phyloP scores from a whole-genome alignment of 2,888 invertebrate genomes.

The Drosophila putrida region DNA sequence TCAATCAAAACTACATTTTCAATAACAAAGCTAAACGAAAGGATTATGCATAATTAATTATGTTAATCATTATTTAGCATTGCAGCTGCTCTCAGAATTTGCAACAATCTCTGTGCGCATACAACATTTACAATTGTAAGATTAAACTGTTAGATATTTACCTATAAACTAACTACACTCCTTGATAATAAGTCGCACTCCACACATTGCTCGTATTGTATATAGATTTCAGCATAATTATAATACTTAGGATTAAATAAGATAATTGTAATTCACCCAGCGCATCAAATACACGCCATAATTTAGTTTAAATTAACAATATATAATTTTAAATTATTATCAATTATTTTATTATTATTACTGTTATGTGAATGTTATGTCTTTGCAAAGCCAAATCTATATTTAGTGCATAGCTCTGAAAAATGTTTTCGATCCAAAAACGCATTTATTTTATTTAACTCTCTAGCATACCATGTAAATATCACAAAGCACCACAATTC shows the following conservation, averaged over 20 bases:
- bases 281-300: slow-evolving; percentile 71
- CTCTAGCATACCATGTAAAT: slow-evolving; percentile 61
- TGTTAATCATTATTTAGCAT: slow-evolving; percentile 3
- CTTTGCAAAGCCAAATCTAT: slow-evolving; percentile 76
- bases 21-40: slow-evolving; percentile 4
- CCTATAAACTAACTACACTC: slow-evolving; percentile 35
- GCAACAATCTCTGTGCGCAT: slow-evolving; percentile 51
- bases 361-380: slow-evolving; percentile 50
- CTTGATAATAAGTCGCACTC: slow-evolving; percentile 43
- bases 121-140: slow-evolving; percentile 16
- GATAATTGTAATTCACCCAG: slow-evolving; percentile 39
- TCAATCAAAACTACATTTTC: slow-evolving; percentile 40
- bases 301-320: slow-evolving; percentile 41
- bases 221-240: slow-evolving; percentile 48
- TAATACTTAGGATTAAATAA: slow-evolving; percentile 9
- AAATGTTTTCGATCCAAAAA: slow-evolving; percentile 55
- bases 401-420: slow-evolving; percentile 58
- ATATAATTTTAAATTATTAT: slow-evolving; percentile 15
- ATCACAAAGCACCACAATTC: slow-evolving; percentile 29
- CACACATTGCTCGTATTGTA: slow-evolving; percentile 51
- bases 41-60: slow-evolving; percentile 8
- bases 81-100: slow-evolving; percentile 44
- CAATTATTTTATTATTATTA: slow-evolving; percentile 30
- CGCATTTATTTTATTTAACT: slow-evolving; percentile 73
- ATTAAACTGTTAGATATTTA: slow-evolving; percentile 31